Percentiles rank a stretch among this genome's conserved stretches.
Evolutionary conservation across 2,888 invertebrate genomes (phyloP).

Genomic region (Hofmannophila pseudospretella): DNA sequence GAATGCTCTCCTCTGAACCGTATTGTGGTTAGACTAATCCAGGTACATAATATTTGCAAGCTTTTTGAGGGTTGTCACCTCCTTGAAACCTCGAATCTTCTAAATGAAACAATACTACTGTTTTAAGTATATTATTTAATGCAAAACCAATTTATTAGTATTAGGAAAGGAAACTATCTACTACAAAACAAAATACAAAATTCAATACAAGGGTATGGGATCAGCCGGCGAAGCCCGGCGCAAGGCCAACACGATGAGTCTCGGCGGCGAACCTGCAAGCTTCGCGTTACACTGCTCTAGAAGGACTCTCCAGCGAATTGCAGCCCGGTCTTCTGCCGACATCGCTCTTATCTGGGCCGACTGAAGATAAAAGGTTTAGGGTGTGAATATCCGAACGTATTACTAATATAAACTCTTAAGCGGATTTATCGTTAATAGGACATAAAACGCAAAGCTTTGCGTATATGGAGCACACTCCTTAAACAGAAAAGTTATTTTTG

Average conservation of each 20-base stretch:
- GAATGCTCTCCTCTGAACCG: too few species aligned
- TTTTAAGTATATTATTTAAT: neutral
- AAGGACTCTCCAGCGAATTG: constrained; percentile 80
- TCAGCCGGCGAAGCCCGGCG: constrained; percentile 56
- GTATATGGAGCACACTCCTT: too few species aligned
- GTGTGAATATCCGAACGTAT: neutral
- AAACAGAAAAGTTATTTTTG: too few species aligned
- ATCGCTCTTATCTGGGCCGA: constrained; percentile 71
- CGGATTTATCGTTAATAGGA: too few species aligned
- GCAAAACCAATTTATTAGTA: neutral
- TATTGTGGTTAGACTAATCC: too few species aligned
- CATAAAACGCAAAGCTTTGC: too few species aligned
- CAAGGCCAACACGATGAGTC: constrained; percentile 48
- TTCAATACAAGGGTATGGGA: constrained; percentile 61
- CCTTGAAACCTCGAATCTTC: too few species aligned
- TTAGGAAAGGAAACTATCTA: neutral
- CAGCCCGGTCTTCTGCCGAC: constrained; percentile 67
- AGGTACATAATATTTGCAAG: too few species aligned
- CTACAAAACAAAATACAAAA: neutral
- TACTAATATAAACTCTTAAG: too few species aligned
- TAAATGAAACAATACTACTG: too few species aligned
- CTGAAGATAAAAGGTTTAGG: constrained; percentile 38
- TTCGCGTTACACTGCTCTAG: constrained; percentile 81
- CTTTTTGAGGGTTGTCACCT: too few species aligned
- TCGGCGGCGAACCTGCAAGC: constrained; percentile 55